phyloP scores from a whole-genome alignment of 1,140 invertebrate species.

The Drosophila bipectinata region DNA sequence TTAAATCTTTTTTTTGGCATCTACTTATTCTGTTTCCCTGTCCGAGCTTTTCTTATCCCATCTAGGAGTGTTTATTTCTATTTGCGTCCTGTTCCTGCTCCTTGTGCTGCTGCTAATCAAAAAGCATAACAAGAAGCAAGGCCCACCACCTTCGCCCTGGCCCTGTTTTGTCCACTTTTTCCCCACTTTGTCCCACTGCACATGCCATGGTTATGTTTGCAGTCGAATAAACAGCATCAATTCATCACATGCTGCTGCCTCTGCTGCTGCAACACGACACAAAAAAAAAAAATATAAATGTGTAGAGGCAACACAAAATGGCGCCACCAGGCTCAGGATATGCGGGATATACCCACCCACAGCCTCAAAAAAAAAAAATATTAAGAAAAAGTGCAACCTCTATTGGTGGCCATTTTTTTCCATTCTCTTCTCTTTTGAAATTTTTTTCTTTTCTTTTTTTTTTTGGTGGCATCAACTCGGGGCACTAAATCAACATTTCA shows the following conservation, averaged over 20 bases:
- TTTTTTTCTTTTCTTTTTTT: constrained; percentile 3
- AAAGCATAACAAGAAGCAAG: constrained; percentile 67
- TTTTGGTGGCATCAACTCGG: constrained; percentile 40
- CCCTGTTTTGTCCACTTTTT: background rate
- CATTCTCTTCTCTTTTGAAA: background rate
- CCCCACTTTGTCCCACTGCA: constrained; percentile 24
- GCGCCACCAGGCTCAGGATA: constrained; percentile 13
- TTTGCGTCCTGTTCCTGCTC: constrained; percentile 21
- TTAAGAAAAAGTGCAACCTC: constrained; percentile 33
- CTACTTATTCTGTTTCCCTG: background rate
- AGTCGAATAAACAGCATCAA: constrained; percentile 81
- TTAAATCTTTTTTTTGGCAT: no score
- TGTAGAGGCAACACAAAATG: constrained; percentile 32
- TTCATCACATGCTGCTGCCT: constrained; percentile 67
- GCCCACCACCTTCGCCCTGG: constrained; percentile 7
- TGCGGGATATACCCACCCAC: constrained; percentile 1
- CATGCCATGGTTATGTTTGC: constrained; percentile 73
- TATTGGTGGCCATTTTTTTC: constrained; percentile 31
- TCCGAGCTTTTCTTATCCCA: background rate
- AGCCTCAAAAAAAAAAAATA: constrained; percentile 20
- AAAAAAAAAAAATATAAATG: background rate
- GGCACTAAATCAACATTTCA: constrained; percentile 82
- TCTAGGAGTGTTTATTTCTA: constrained; percentile 33
- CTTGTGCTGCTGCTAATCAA: constrained; percentile 67
- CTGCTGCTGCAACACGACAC: background rate